Conservation (phyloP, 2,797 vertebrate genomes). For the Peromyscus melanophrys region DNA sequence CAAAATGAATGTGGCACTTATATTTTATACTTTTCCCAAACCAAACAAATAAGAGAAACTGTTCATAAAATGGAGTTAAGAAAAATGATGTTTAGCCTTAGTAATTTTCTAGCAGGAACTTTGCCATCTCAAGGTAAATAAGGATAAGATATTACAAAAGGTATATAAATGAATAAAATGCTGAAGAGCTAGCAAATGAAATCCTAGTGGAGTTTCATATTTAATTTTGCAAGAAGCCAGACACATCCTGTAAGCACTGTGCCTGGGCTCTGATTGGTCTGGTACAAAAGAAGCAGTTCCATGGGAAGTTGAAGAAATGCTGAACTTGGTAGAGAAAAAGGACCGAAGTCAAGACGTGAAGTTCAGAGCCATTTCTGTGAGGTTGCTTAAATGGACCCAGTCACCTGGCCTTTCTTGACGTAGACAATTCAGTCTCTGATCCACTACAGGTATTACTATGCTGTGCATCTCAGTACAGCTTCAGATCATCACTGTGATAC, state of each 20-base stretch:
- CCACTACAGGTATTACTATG: not conserved
- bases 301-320: not conserved
- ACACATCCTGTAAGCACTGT: not conserved
- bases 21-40: not conserved
- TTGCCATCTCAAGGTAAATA: not conserved
- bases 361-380: not conserved
- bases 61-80: not conserved
- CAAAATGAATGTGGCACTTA: conserved; percentile 37
- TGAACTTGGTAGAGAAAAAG: not conserved
- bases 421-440: not conserved
- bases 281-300: not conserved
- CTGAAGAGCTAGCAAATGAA: not conserved
- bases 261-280: not conserved
- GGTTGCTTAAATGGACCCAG: not conserved
- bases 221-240: conserved; percentile 20
- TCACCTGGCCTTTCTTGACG: not conserved
- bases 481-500: not conserved
- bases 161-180: not conserved
- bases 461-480: not conserved
- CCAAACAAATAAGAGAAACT: not conserved
- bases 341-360: not conserved
- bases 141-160: not conserved
- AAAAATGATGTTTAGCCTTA: not conserved
- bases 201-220: not conserved
- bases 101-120: not conserved